Conservation (phyloP, 2,797 vertebrate species). For the Aeoliscus strigatus region DNA sequence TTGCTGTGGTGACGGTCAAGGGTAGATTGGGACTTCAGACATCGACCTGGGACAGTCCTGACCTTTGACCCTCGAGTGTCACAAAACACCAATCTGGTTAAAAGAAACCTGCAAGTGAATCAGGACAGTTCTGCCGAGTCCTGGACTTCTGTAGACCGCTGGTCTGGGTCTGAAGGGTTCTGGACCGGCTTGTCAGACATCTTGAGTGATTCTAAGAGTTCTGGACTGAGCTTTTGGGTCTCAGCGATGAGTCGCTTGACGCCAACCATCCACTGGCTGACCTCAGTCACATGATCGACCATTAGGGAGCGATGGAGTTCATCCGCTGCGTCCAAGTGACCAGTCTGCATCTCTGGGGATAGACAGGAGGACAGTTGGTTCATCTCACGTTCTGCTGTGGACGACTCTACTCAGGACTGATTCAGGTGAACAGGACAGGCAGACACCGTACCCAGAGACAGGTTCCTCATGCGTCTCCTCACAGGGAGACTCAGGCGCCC, state of each 20-base stretch:
- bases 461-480: constrained; percentile 80
- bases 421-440: background rate
- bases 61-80: constrained; percentile 4
- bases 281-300: constrained; percentile 91
- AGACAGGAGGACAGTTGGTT: background rate
- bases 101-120: too few relatives aligned
- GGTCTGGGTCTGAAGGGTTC: background rate
- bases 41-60: background rate
- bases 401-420: too few relatives aligned
- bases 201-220: constrained; percentile 10
- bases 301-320: constrained; percentile 90
- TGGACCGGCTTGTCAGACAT: constrained; percentile 1
- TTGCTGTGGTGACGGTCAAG: too few relatives aligned
- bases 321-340: constrained; percentile 83
- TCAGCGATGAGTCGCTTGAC: constrained; percentile 91
- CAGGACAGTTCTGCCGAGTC: constrained; percentile 11
- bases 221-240: constrained; percentile 70
- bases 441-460: constrained; percentile 75
- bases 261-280: constrained; percentile 96
- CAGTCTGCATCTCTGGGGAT: constrained; percentile 75
- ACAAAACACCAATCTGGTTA: too few relatives aligned
- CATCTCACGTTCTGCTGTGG: too few relatives aligned
- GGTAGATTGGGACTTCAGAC: background rate
- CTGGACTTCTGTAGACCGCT: background rate
- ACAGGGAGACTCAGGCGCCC: constrained; percentile 83